Percentiles rank a stretch among this genome's conserved stretches.
phyloP scores from a whole-genome alignment of 2,888 invertebrate genomes.

The Bombylius major region DNA sequence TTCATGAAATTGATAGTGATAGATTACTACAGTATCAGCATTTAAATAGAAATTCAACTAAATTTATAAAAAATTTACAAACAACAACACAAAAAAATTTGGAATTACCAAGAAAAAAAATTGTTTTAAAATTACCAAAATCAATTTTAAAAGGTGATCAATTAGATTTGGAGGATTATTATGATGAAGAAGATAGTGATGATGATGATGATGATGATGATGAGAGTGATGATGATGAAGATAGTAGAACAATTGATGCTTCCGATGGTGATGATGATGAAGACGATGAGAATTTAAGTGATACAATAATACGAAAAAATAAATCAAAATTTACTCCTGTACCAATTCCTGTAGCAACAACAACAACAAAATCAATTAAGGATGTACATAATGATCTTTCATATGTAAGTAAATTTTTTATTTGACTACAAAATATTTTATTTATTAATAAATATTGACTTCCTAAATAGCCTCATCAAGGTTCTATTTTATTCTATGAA shows the following conservation, averaged over 20 bases:
- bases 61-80: neutral
- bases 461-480: no score
- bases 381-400: neutral
- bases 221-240: constrained; percentile 1
- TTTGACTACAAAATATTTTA: no score
- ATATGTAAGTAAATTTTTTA: neutral
- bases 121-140: constrained; percentile 2
- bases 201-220: constrained; percentile 15
- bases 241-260: neutral
- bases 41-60: neutral
- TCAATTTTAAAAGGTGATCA: neutral
- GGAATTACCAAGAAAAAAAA: neutral
- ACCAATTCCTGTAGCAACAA: neutral
- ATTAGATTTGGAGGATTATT: constrained; percentile 13
- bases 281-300: neutral
- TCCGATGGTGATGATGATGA: neutral
- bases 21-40: neutral
- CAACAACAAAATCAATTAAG: neutral
- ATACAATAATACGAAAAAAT: neutral
- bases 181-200: constrained; percentile 11
- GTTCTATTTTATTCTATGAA: no score
- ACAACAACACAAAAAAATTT: neutral
- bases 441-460: no score
- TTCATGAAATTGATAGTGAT: neutral
- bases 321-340: neutral